phyloP scores from a whole-genome alignment of 2,797 vertebrate genomes.

The Taenioides sp. region DNA sequence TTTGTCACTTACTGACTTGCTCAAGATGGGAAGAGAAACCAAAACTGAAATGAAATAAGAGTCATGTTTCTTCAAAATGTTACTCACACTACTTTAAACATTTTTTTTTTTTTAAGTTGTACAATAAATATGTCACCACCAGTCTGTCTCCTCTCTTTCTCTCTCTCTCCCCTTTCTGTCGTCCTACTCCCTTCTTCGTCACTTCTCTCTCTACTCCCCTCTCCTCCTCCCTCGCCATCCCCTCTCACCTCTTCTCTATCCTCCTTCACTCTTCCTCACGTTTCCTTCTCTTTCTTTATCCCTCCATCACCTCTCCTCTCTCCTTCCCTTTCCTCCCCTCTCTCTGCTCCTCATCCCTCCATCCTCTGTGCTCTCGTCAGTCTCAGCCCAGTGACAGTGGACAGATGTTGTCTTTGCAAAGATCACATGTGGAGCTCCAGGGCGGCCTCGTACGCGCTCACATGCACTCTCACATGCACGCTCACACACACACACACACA shows the following conservation, averaged over 20 bases:
- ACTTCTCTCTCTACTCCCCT: not conserved
- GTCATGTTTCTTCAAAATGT: too few species aligned
- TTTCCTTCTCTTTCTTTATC: not conserved
- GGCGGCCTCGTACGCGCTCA: conserved; percentile 80
- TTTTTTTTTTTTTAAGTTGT: too few species aligned
- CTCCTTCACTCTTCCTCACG: not conserved
- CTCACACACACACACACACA: conserved; percentile 24
- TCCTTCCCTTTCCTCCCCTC: conserved; percentile 50
- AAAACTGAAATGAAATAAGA: too few species aligned
- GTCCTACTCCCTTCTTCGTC: not conserved
- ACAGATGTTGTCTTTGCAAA: conserved; percentile 99
- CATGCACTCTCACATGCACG: conserved; percentile 7
- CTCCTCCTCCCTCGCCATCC: not conserved
- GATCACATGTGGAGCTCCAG: conserved; percentile 96
- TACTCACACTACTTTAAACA: too few species aligned
- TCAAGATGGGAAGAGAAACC: too few species aligned
- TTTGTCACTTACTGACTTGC: too few species aligned
- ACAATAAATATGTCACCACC: too few species aligned
- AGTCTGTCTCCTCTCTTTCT: too few species aligned
- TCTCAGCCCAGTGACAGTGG: conserved; percentile 98
- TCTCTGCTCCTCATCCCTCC: conserved; percentile 65
- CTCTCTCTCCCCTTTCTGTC: not conserved
- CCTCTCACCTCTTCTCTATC: not conserved
- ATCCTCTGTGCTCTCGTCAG: conserved; percentile 90
- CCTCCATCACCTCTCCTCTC: conserved; percentile 47